phyloP scores from a whole-genome alignment of 2,888 invertebrate species.

The Ptycholaimellus sp. region DNA sequence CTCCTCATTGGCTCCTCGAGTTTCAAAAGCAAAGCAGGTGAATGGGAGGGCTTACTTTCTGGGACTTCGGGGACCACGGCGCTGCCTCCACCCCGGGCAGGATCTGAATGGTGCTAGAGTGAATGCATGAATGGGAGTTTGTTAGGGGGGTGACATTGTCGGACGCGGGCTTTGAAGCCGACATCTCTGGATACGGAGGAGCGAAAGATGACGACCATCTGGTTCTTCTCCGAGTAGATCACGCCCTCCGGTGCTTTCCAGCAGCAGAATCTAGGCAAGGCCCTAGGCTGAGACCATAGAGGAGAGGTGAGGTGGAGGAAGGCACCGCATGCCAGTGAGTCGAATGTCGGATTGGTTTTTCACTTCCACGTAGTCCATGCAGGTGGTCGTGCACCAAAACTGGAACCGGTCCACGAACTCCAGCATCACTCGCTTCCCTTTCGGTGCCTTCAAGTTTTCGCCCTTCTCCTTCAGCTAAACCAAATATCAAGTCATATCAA shows the following conservation, averaged over 20 bases:
- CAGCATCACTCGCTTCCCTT: slow-evolving; percentile 12
- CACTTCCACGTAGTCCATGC: slow-evolving; percentile 22
- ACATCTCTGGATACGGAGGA: slow-evolving; percentile 14
- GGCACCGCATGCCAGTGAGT: slow-evolving; percentile 18
- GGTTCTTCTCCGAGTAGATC: slow-evolving; percentile 87
- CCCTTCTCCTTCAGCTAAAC: too few relatives aligned
- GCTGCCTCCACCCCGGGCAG: too few relatives aligned
- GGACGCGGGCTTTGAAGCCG: slow-evolving; percentile 15
- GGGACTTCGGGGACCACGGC: too few relatives aligned
- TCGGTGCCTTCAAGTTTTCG: slow-evolving; percentile 12
- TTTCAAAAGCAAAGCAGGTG: too few relatives aligned
- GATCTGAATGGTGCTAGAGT: too few relatives aligned
- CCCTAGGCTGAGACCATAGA: neutral
- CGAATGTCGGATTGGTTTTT: slow-evolving; percentile 17
- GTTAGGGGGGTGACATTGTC: too few relatives aligned
- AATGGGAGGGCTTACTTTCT: too few relatives aligned
- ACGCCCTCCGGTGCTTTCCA: slow-evolving; percentile 45
- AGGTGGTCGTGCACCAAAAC: slow-evolving; percentile 21
- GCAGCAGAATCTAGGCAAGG: slow-evolving; percentile 19
- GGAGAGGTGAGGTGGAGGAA: neutral
- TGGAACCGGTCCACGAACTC: slow-evolving; percentile 21
- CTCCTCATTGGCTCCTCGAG: too few relatives aligned
- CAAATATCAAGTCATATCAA: too few relatives aligned
- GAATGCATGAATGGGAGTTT: too few relatives aligned
- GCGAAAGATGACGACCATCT: slow-evolving; percentile 50